A percentile compares a stretch with the other conserved stretches of the same genome.
Conservation (phyloP, 1,140 invertebrate species). For the Leptopilina clavipes region DNA sequence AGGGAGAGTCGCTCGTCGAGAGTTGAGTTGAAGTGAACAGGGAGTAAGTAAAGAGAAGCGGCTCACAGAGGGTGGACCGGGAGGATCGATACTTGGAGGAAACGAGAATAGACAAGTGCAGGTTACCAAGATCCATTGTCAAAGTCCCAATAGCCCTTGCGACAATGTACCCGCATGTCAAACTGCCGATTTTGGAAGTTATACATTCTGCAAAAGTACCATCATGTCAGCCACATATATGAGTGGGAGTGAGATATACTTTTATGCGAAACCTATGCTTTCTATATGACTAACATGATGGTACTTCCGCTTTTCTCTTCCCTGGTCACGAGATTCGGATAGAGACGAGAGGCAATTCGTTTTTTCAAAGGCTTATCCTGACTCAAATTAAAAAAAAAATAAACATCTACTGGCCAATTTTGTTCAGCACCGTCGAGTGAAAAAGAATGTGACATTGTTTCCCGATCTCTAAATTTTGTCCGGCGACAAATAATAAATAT, state of each 20-base stretch:
- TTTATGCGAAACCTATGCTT: too few relatives aligned
- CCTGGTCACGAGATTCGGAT: constrained; percentile 48
- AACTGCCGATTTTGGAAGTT: constrained; percentile 57
- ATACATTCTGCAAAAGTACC: too few relatives aligned
- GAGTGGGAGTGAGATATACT: too few relatives aligned
- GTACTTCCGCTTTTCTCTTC: constrained; percentile 51
- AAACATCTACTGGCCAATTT: background rate
- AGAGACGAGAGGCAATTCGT: constrained; percentile 48
- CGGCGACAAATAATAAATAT: background rate
- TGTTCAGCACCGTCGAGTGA: constrained; percentile 13
- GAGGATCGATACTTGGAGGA: constrained; percentile 57
- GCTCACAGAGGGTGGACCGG: constrained; percentile 45
- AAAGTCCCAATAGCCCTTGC: constrained; percentile 59
- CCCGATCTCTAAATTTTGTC: background rate
- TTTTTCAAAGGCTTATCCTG: background rate
- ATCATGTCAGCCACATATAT: too few relatives aligned
- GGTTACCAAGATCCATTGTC: constrained; percentile 62
- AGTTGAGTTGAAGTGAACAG: constrained; percentile 33
- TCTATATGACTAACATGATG: too few relatives aligned
- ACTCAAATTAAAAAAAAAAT: too few relatives aligned
- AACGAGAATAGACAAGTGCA: constrained; percentile 52
- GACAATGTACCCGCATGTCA: constrained; percentile 69
- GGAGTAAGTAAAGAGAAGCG: constrained; percentile 47
- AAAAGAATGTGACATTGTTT: constrained; percentile 11
- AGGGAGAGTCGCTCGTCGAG: constrained; percentile 51